phyloP scores from a whole-genome alignment of 2,797 vertebrate species.

The Clarias platycephalus region DNA sequence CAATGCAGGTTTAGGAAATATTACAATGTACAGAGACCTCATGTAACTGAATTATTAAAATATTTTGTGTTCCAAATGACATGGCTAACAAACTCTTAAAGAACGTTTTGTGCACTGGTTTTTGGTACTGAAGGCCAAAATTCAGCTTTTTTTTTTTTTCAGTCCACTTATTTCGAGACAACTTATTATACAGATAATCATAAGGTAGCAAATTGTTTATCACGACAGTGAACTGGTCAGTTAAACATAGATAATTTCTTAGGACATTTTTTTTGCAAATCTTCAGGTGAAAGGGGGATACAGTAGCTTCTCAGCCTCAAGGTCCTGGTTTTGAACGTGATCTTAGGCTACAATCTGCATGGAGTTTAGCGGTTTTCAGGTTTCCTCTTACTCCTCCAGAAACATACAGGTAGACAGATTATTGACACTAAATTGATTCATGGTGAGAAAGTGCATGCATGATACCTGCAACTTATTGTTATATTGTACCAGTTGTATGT shows the following conservation, averaged over 20 bases:
- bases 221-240: background rate
- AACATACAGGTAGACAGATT: background rate
- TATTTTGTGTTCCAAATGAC: background rate
- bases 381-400: background rate
- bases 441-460: background rate
- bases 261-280: background rate
- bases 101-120: background rate
- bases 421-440: background rate
- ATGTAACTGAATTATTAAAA: background rate
- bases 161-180: background rate
- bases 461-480: background rate
- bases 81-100: background rate
- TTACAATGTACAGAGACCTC: background rate
- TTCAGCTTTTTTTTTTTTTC: no score
- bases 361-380: background rate
- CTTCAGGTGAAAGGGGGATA: background rate
- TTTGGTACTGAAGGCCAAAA: background rate
- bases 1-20: constrained; percentile 5
- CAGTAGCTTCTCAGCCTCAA: background rate
- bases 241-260: background rate
- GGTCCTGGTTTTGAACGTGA: background rate
- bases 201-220: background rate
- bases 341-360: background rate
- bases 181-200: background rate
- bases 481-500: background rate